Base-by-base conservation (phyloP, 2,113 vertebrate genomes). In the Serinus canaria region DNA sequence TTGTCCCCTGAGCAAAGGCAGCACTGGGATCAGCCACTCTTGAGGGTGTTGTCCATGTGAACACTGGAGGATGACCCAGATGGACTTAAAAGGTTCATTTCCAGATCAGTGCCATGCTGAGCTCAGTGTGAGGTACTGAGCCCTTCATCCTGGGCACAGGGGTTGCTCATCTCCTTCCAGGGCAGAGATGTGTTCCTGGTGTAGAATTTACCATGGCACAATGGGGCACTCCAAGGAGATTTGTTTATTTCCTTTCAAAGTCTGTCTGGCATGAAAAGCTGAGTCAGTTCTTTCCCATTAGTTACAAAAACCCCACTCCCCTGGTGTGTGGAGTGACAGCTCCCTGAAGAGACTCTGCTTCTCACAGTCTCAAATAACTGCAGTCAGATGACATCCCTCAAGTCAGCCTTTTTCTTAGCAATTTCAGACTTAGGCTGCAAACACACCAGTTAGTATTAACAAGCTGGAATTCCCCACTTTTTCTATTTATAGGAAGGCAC, bases 1-100 rank as follows among this genome's bases (percentile, higher is more conserved):
- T 23, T 56, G 56, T 46, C 90, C 73, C n/a, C 37, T 43, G n/a
- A 35, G 64, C 72, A 27, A 16, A 37, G 55, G 43, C 10, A 2
- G 49, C 1, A 0, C 1, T 72, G 53, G 41, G 12, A 31, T 56
- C n/a, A 78, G 77, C 37, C 0, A 0, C 56, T 60, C 44, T 37
- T 15, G 31, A 55, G 62, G 50, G 7, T 11, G 7, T 24, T 19
- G 7, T 10, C 49, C 15, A 0, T n/a, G 22, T 35, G 41, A 39
- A 13, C n/a, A 2, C 3, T 62, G 64, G 28, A 66, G 39, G 52
- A 33, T 33, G 28, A 33, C 14, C 28, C 70, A 86, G 63, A 27
- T 35, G 43, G 50, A 33, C 2, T 75, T 27, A 4, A 44, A 60
- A 69, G 17, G 23, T 10, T 81, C 13, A 5, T 89, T 83, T 72